These are phyloP conservation scores for Mythimna ferrago DNA, from an alignment of 2,888 invertebrate genomes.

Conservation along the genomic window DNA sequence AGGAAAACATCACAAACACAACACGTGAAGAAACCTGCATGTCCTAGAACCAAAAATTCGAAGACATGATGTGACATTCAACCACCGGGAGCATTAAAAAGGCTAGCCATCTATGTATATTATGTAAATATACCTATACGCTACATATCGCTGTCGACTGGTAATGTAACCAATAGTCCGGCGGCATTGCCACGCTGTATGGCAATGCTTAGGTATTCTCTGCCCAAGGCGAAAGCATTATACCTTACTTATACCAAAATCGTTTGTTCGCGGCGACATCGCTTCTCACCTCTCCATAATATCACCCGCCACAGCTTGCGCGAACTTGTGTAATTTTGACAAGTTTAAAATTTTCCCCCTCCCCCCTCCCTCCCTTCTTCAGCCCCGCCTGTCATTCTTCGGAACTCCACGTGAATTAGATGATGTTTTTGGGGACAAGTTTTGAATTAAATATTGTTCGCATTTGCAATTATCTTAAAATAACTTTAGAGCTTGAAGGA, in stretches of 20 bases:
- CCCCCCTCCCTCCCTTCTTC: constrained; percentile 8
- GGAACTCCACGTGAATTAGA: constrained; percentile 64
- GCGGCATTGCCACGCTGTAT: too few species aligned
- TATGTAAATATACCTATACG: too few species aligned
- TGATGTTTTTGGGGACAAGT: constrained; percentile 53
- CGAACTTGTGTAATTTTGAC: constrained; percentile 68
- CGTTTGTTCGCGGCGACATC: constrained; percentile 1
- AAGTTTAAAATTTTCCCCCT: constrained; percentile 63
- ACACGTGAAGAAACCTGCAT: too few species aligned
- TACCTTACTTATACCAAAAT: too few species aligned
- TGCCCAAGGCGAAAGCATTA: neutral
- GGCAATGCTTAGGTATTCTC: too few species aligned
- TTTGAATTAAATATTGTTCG: constrained; percentile 59
- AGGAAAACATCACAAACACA: too few species aligned
- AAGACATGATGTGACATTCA: too few species aligned
- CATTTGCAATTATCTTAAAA: constrained; percentile 50
- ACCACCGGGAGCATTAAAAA: too few species aligned
- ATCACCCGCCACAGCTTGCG: constrained; percentile 52
- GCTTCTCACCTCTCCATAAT: constrained; percentile 46
- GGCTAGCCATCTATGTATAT: too few species aligned
- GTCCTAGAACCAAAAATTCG: too few species aligned
- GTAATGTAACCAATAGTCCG: too few species aligned
- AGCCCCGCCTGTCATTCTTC: constrained; percentile 63
- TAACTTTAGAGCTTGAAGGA: constrained; percentile 20
- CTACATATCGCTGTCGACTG: too few species aligned